These are phyloP conservation scores for Argopecten irradians DNA, from an alignment of 1,140 invertebrate species.

Conservation along the genomic window DNA sequence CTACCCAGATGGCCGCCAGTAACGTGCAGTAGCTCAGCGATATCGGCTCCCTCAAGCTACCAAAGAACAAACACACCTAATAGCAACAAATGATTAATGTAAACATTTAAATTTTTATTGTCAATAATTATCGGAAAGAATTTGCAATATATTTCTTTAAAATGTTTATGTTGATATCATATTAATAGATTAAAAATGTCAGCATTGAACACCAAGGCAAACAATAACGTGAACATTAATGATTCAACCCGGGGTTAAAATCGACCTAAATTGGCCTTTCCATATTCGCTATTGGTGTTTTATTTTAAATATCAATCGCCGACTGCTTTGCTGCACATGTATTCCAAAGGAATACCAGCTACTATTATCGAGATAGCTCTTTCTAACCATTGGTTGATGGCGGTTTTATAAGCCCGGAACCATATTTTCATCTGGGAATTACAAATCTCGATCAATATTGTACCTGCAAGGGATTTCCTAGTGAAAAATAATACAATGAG, in stretches of 20 bases:
- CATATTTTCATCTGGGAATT: not conserved
- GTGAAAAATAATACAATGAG: not conserved
- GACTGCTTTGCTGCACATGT: not conserved
- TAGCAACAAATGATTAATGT: not conserved
- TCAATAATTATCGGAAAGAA: not conserved
- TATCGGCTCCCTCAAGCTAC: not conserved
- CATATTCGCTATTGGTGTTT: not conserved
- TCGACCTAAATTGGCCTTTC: slow-evolving; percentile 7
- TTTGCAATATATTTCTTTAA: not conserved
- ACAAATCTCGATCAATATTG: not conserved
- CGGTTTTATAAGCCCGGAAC: not conserved
- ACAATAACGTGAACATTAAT: not conserved
- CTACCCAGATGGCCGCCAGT: not conserved
- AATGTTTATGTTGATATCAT: not conserved
- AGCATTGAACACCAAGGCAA: not conserved
- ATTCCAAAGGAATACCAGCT: not conserved
- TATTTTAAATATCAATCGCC: not conserved
- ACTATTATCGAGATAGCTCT: not conserved
- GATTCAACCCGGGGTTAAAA: not conserved
- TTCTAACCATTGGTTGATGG: not conserved
- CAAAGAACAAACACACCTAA: not conserved
- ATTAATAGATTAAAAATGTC: not conserved
- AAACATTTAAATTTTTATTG: not conserved
- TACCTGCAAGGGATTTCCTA: not conserved
- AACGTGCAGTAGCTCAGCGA: not conserved